These are phyloP conservation scores for Condylostylus longicornis DNA, from an alignment of 1,140 invertebrate species.

Conservation along the genomic window DNA sequence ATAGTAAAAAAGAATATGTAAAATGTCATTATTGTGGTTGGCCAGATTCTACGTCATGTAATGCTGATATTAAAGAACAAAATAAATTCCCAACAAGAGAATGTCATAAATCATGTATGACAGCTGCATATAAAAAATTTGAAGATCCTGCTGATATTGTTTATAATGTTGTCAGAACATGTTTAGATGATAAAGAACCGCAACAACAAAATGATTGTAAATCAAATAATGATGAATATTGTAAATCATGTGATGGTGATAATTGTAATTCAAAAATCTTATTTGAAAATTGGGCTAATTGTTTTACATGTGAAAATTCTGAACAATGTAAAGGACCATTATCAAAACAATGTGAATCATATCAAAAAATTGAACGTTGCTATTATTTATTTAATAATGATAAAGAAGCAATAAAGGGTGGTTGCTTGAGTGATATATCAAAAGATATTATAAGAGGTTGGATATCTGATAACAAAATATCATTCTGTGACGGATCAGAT, in stretches of 20 bases:
- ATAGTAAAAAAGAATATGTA: slow-evolving; percentile 9
- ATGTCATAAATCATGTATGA: slow-evolving; percentile 21
- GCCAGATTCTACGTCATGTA: slow-evolving; percentile 14
- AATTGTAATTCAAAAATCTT: slow-evolving; percentile 20
- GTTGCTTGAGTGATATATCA: no score
- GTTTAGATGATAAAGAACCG: slow-evolving; percentile 19
- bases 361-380: no score
- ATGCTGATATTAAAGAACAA: slow-evolving; percentile 13
- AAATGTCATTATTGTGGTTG: slow-evolving; percentile 20
- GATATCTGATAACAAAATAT: no score
- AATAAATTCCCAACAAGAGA: slow-evolving; percentile 9
- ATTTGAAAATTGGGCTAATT: no score
- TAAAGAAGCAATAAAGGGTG: no score
- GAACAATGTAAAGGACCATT: no score
- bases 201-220: slow-evolving; percentile 18
- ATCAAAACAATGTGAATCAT: no score
- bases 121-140: slow-evolving; percentile 19
- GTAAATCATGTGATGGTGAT: slow-evolving; percentile 12
- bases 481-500: no score
- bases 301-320: no score
- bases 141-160: slow-evolving; percentile 13
- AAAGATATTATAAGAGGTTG: no score
- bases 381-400: no score
- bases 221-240: slow-evolving; percentile 10
- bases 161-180: slow-evolving; percentile 17